Conservation (phyloP, 53 echinoderm and acorn worm genomes). For the Stichopus horrens region DNA sequence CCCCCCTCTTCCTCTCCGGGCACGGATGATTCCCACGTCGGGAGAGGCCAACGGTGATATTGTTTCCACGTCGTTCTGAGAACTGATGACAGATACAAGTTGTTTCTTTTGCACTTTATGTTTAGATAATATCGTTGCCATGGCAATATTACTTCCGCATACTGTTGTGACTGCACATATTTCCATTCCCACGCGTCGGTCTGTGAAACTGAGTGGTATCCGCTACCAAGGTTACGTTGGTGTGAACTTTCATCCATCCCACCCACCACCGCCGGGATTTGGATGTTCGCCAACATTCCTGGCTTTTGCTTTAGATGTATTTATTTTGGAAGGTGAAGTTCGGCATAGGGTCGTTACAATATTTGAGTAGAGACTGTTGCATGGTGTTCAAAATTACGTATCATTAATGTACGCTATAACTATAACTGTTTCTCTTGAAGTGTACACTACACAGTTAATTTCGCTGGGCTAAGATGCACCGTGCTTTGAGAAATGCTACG, state of each 20-base stretch:
- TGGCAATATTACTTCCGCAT: not conserved
- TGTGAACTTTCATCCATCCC: not conserved
- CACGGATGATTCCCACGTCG: not conserved
- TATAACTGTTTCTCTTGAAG: too few species aligned
- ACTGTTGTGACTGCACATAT: not conserved
- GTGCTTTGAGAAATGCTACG: too few species aligned
- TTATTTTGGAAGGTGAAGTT: not conserved
- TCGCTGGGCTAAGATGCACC: too few species aligned
- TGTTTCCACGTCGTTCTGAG: not conserved
- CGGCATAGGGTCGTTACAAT: not conserved
- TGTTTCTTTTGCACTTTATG: not conserved
- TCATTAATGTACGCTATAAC: too few species aligned
- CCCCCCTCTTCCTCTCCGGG: too few species aligned
- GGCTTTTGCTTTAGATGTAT: not conserved
- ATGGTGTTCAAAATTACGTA: too few species aligned
- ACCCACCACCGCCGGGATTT: not conserved
- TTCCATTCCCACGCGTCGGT: not conserved
- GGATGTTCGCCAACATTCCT: not conserved
- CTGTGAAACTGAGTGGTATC: not conserved
- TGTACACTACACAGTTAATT: too few species aligned
- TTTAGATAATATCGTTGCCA: not conserved
- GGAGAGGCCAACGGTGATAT: not conserved
- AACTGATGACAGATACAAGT: not conserved
- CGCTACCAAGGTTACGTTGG: not conserved
- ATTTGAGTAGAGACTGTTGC: too few species aligned